Percentiles rank a stretch among this genome's conserved stretches.
phyloP scores from a whole-genome alignment of 2,113 vertebrate species.

The Vireo altiloquus region DNA sequence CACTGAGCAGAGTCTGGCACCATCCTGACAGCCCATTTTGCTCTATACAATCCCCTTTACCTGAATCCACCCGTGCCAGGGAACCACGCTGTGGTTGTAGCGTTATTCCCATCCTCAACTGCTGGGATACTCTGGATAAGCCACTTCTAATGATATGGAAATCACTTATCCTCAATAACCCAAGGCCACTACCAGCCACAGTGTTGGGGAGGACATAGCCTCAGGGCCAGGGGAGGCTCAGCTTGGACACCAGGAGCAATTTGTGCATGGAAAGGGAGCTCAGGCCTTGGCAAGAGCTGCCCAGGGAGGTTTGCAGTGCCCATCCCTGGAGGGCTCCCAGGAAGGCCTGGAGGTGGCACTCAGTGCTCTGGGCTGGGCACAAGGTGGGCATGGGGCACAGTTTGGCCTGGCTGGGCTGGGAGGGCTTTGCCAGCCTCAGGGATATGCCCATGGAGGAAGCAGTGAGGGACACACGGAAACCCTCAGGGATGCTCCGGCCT shows the following conservation, averaged over 20 bases:
- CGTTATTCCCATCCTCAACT: fast-evolving
- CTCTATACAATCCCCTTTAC: background rate
- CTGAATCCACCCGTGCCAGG: fast-evolving
- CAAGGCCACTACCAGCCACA: background rate
- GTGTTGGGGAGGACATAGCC: background rate
- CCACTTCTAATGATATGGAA: fast-evolving
- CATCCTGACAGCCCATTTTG: background rate
- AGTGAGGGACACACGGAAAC: fast-evolving
- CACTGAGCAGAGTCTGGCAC: background rate
- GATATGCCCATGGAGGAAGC: too few relatives aligned
- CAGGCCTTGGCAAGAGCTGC: background rate
- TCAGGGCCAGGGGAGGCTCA: background rate
- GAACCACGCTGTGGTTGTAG: fast-evolving
- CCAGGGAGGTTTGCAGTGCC: background rate
- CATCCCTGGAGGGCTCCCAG: background rate
- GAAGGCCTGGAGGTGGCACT: background rate
- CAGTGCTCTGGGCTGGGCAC: background rate
- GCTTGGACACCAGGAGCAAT: background rate
- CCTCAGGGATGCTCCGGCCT: background rate
- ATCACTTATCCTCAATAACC: background rate
- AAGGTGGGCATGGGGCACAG: background rate
- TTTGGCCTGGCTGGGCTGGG: background rate
- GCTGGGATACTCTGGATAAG: background rate
- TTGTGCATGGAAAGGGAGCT: background rate
- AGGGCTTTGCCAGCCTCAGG: background rate